phyloP scores from a whole-genome alignment of 2,797 vertebrate genomes.

The Neosalanx taihuensis region DNA sequence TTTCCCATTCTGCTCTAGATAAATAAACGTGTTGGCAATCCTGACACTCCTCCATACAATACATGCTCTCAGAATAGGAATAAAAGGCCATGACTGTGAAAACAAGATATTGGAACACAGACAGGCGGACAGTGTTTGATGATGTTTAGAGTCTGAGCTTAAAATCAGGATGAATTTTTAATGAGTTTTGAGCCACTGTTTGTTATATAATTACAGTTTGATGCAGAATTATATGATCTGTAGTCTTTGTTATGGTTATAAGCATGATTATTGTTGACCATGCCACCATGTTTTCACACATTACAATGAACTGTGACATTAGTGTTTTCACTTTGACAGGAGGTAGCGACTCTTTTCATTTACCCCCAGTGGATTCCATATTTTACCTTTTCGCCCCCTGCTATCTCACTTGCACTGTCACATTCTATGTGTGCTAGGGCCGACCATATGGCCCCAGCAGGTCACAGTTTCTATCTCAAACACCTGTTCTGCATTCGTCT shows the following conservation, averaged over 20 bases:
- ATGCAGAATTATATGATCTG: background rate
- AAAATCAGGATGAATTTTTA: background rate
- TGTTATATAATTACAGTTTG: background rate
- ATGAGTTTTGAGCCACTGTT: background rate
- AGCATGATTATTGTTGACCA: background rate
- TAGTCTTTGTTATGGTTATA: background rate
- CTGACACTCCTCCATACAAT: conserved; percentile 27
- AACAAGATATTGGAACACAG: conserved; percentile 9
- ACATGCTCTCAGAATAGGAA: conserved; percentile 21
- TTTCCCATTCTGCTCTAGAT: conserved; percentile 6
- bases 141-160: background rate
- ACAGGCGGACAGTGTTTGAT: conserved; percentile 7
- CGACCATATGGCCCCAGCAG: conserved; percentile 15
- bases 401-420: conserved; percentile 17
- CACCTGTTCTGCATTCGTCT: conserved; percentile 24
- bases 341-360: background rate
- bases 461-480: conserved; percentile 16
- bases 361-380: conserved; percentile 5
- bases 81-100: conserved; percentile 13
- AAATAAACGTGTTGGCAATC: conserved; percentile 23
- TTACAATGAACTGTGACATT: background rate
- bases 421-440: conserved; percentile 22
- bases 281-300: background rate
- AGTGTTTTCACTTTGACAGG: background rate
- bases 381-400: conserved; percentile 20